phyloP scores from a whole-genome alignment of 2,797 vertebrate species.

The Enteromius anoplus region DNA sequence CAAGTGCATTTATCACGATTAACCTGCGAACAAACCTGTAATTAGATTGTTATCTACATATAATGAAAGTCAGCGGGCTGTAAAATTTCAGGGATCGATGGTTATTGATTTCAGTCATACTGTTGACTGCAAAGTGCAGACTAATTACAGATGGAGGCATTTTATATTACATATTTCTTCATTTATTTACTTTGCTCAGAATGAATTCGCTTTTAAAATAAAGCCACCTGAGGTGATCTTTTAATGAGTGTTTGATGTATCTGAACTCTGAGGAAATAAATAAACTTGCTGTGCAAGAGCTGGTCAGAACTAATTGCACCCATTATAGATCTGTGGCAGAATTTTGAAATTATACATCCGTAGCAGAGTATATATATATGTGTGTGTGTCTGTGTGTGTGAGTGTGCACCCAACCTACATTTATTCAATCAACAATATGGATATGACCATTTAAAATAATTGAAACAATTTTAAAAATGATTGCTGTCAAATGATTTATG shows the following conservation, averaged over 20 bases:
- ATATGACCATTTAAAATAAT: neutral
- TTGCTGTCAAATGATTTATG: too few relatives aligned
- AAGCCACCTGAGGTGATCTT: slow-evolving; percentile 4
- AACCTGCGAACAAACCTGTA: slow-evolving; percentile 22
- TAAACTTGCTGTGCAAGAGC: slow-evolving; percentile 1
- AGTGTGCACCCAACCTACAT: neutral
- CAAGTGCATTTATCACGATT: slow-evolving; percentile 23
- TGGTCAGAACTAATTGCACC: slow-evolving; percentile 5
- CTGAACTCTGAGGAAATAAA: slow-evolving; percentile 31
- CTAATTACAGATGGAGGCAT: neutral
- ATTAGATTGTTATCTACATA: slow-evolving; percentile 4
- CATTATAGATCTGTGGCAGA: neutral
- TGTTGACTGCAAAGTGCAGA: neutral
- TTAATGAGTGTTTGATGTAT: slow-evolving; percentile 22
- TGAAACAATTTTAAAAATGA: too few relatives aligned
- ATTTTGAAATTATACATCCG: neutral
- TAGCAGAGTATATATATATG: neutral
- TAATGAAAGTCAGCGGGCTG: slow-evolving; percentile 23
- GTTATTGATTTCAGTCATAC: neutral
- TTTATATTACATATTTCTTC: neutral
- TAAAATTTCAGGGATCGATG: slow-evolving; percentile 17
- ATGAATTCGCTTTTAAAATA: neutral
- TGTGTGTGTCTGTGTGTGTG: neutral
- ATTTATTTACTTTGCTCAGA: slow-evolving; percentile 3
- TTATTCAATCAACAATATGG: neutral